Evolutionary conservation across 2,888 invertebrate species (phyloP).

Genomic region (Leptinotarsa rubiginosa): DNA sequence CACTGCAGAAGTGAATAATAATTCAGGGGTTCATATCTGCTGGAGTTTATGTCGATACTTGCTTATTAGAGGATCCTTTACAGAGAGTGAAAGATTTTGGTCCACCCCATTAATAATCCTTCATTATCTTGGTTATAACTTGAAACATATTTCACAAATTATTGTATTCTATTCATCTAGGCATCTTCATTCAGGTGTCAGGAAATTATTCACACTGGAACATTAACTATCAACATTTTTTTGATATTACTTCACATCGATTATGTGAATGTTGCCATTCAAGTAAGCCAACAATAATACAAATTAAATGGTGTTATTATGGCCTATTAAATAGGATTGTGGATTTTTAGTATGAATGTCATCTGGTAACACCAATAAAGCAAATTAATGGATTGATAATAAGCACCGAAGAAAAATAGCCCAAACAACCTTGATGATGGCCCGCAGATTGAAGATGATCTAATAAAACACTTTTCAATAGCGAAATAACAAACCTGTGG

Average conservation of each 20-base stretch:
- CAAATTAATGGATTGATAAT: neutral
- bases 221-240: neutral
- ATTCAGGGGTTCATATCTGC: too few relatives aligned
- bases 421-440: neutral
- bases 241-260: neutral
- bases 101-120: too few relatives aligned
- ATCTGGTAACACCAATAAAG: neutral
- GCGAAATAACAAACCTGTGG: neutral
- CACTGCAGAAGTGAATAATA: too few relatives aligned
- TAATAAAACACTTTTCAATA: neutral
- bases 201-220: neutral
- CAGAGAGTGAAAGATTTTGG: too few relatives aligned
- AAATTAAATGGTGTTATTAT: neutral
- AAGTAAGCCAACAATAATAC: neutral
- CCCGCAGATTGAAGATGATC: constrained; percentile 3
- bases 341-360: neutral
- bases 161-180: too few relatives aligned
- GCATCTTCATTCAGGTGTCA: neutral
- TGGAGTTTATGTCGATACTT: too few relatives aligned
- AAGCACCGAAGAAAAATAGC: neutral
- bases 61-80: too few relatives aligned
- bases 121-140: too few relatives aligned
- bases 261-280: neutral
- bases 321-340: neutral
- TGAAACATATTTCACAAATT: too few relatives aligned